phyloP scores from a whole-genome alignment of 2,888 invertebrate species.

The Adineta ricciae region DNA sequence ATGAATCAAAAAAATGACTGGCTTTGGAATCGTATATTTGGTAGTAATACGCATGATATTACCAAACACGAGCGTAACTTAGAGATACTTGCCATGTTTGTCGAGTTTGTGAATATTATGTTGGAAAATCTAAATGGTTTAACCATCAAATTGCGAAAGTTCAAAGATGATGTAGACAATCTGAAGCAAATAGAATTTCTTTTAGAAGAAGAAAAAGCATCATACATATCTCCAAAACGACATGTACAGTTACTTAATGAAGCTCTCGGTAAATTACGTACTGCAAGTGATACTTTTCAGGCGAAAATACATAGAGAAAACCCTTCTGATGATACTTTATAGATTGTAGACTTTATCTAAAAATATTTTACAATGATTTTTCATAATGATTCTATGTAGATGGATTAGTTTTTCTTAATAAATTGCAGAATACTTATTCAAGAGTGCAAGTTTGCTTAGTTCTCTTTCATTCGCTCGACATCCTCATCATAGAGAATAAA shows the following conservation, averaged over 20 bases:
- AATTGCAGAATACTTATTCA: too few relatives aligned
- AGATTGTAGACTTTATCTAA: too few relatives aligned
- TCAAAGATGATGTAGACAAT: neutral
- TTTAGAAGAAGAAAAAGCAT: too few relatives aligned
- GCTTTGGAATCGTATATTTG: neutral
- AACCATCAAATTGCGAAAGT: neutral
- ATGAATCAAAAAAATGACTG: neutral
- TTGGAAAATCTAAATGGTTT: neutral
- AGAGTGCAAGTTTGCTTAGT: too few relatives aligned
- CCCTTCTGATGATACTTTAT: too few relatives aligned
- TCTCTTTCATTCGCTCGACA: too few relatives aligned
- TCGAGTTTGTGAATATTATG: neutral
- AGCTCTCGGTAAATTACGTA: neutral
- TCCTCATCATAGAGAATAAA: too few relatives aligned
- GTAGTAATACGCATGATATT: neutral
- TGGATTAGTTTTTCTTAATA: too few relatives aligned
- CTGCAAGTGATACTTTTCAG: neutral
- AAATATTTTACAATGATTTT: too few relatives aligned
- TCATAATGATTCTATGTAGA: too few relatives aligned
- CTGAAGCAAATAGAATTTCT: too few relatives aligned
- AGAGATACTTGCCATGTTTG: neutral
- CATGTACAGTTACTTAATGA: neutral
- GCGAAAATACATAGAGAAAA: neutral
- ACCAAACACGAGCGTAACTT: neutral
- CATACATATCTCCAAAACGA: neutral